Evolutionary conservation across 2,888 invertebrate species (phyloP).

Genomic region (Cacoxenus indagator): DNA sequence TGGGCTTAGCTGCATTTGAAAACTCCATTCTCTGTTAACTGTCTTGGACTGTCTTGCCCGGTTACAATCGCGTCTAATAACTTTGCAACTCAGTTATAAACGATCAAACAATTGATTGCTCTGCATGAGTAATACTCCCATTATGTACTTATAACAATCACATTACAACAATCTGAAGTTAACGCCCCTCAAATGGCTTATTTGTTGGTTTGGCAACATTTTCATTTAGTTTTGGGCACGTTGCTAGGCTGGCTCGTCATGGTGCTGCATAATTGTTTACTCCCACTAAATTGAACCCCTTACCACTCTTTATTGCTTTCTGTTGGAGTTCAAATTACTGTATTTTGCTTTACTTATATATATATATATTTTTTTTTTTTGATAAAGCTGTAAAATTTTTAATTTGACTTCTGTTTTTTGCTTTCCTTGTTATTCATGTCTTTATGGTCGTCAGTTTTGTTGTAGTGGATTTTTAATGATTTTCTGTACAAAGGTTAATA

Average conservation of each 20-base stretch:
- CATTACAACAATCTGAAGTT: slow-evolving; percentile 15
- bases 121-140: slow-evolving; percentile 10
- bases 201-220: slow-evolving; percentile 27
- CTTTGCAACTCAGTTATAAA: slow-evolving; percentile 35
- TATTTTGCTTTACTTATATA: no score
- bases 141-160: slow-evolving; percentile 33
- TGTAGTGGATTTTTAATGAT: background rate
- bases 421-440: slow-evolving; percentile 9
- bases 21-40: slow-evolving; percentile 19
- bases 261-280: slow-evolving; percentile 52
- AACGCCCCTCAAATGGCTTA: slow-evolving; percentile 28
- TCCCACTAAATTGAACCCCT: slow-evolving; percentile 13
- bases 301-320: slow-evolving; percentile 27
- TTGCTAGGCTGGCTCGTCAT: slow-evolving; percentile 52
- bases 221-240: slow-evolving; percentile 22
- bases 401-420: slow-evolving; percentile 54
- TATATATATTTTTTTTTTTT: no score
- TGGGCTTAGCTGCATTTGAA: slow-evolving; percentile 29
- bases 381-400: slow-evolving; percentile 57
- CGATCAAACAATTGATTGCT: slow-evolving; percentile 47
- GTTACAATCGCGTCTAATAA: slow-evolving; percentile 38
- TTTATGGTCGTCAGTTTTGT: background rate
- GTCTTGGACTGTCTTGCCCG: slow-evolving; percentile 1
- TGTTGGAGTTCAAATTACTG: slow-evolving; percentile 18
- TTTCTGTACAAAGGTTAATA: background rate